A percentile compares a stretch with the other conserved stretches of the same genome.
Conservation (phyloP, 1,140 invertebrate genomes). For the Hetaerina americana region DNA sequence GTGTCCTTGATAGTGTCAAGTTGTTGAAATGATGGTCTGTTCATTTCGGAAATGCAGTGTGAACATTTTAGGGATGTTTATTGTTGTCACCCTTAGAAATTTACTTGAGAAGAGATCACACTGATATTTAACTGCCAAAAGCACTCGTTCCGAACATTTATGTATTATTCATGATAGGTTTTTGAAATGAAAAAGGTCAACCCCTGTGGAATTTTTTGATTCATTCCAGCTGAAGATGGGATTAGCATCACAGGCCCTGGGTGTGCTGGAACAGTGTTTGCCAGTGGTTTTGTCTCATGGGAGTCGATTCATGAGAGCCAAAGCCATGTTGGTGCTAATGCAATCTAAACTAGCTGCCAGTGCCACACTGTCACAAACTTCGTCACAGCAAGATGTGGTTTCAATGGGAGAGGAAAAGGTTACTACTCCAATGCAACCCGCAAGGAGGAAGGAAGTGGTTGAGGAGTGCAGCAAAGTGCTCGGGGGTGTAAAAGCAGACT, state of each 20-base stretch:
- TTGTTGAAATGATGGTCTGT: too few species aligned
- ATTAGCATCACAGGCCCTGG: slow-evolving; percentile 56
- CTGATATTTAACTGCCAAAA: slow-evolving; percentile 1
- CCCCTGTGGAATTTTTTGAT: not conserved
- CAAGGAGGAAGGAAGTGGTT: not conserved
- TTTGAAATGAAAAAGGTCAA: not conserved
- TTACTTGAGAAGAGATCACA: too few species aligned
- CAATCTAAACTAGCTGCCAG: slow-evolving; percentile 18
- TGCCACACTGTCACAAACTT: not conserved
- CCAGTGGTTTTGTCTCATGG: slow-evolving; percentile 63
- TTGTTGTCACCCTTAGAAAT: too few species aligned
- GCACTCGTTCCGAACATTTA: slow-evolving; percentile 6
- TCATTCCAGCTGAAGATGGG: slow-evolving; percentile 50
- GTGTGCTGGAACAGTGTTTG: slow-evolving; percentile 52
- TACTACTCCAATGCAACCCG: not conserved
- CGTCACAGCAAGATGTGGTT: slow-evolving; percentile 15
- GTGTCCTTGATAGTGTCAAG: too few species aligned
- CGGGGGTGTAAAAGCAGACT: slow-evolving; percentile 48
- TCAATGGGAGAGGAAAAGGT: slow-evolving; percentile 4
- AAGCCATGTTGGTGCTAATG: slow-evolving; percentile 37
- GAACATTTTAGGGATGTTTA: too few species aligned
- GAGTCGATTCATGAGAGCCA: slow-evolving; percentile 61
- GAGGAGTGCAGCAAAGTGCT: slow-evolving; percentile 36
- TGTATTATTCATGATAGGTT: slow-evolving; percentile 6
- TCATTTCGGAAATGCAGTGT: too few species aligned